Evolutionary conservation across 2,888 invertebrate genomes (phyloP).

Genomic region (Phyllotreta striolata): DNA sequence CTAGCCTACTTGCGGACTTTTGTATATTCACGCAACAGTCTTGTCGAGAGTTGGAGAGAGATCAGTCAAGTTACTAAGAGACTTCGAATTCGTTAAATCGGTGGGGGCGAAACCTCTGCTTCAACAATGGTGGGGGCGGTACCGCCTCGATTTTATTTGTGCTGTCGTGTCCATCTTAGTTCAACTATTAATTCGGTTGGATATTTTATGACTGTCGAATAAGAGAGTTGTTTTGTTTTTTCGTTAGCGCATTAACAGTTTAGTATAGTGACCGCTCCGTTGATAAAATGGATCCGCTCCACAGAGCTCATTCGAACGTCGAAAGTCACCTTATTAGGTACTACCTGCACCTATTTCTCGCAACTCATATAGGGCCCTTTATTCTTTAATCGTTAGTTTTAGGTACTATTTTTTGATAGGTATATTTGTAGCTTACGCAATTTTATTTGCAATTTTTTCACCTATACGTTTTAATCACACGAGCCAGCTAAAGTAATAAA

Average conservation of each 20-base stretch:
- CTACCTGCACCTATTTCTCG: no score
- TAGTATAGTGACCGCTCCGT: not conserved
- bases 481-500: no score
- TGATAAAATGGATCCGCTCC: not conserved
- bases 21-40: slow-evolving; percentile 33
- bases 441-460: no score
- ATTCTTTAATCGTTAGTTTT: no score
- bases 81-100: slow-evolving; percentile 36
- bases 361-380: no score
- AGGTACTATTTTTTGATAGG: no score
- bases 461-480: no score
- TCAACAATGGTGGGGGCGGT: slow-evolving; percentile 46
- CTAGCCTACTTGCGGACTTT: slow-evolving; percentile 32
- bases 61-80: slow-evolving; percentile 40
- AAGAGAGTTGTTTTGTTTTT: slow-evolving; percentile 6
- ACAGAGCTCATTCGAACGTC: not conserved
- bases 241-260: slow-evolving; percentile 8
- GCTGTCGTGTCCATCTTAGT: slow-evolving; percentile 41
- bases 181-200: slow-evolving; percentile 32
- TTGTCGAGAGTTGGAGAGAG: slow-evolving; percentile 32
- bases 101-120: slow-evolving; percentile 41
- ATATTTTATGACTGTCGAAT: slow-evolving; percentile 14
- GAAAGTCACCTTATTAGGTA: not conserved
- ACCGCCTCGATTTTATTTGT: slow-evolving; percentile 53
- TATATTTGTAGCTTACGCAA: no score